Evolutionary conservation across 37 sponge, comb jelly and placozoan genomes (phyloP).

Genomic region (Tethya wilhelma): DNA sequence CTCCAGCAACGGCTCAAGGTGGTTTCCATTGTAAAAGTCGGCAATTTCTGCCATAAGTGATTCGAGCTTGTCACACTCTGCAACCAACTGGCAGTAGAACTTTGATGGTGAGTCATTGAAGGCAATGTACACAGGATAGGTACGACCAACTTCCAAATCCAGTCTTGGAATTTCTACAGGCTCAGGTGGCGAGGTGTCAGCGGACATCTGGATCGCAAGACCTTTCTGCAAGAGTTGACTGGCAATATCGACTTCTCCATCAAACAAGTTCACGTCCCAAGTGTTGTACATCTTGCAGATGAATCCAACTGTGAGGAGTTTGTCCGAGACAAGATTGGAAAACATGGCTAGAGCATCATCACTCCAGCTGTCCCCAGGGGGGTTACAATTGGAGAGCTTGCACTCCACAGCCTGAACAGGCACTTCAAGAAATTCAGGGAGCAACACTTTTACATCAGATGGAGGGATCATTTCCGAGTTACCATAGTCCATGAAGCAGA

Average conservation of each 20-base stretch:
- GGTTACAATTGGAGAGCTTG: slow-evolving; percentile 9
- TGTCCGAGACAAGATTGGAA: slow-evolving; percentile 25
- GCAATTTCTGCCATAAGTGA: slow-evolving; percentile 62
- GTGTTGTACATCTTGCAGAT: not conserved
- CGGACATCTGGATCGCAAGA: not conserved
- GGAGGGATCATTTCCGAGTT: slow-evolving; percentile 43
- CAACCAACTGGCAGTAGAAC: slow-evolving; percentile 59
- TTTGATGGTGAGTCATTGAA: slow-evolving; percentile 45
- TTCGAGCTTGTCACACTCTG: slow-evolving; percentile 39
- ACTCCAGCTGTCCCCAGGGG: not conserved
- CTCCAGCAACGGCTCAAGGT: not conserved
- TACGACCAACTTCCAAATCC: slow-evolving; percentile 8
- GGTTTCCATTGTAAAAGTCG: slow-evolving; percentile 48
- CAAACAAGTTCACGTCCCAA: slow-evolving; percentile 40
- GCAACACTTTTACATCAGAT: slow-evolving; percentile 17
- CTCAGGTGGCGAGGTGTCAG: not conserved
- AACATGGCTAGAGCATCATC: slow-evolving; percentile 18
- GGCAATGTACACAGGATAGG: slow-evolving; percentile 53
- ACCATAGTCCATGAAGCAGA: slow-evolving; percentile 67
- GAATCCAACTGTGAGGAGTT: slow-evolving; percentile 15
- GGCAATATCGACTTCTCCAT: slow-evolving; percentile 7
- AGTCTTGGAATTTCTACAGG: slow-evolving; percentile 1
- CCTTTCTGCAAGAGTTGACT: not conserved
- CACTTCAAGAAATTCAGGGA: slow-evolving; percentile 16
- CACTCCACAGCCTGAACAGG: slow-evolving; percentile 61